These are phyloP conservation scores for Coregonus sp. DNA, from an alignment of 2,797 vertebrate genomes.

Conservation along the genomic window DNA sequence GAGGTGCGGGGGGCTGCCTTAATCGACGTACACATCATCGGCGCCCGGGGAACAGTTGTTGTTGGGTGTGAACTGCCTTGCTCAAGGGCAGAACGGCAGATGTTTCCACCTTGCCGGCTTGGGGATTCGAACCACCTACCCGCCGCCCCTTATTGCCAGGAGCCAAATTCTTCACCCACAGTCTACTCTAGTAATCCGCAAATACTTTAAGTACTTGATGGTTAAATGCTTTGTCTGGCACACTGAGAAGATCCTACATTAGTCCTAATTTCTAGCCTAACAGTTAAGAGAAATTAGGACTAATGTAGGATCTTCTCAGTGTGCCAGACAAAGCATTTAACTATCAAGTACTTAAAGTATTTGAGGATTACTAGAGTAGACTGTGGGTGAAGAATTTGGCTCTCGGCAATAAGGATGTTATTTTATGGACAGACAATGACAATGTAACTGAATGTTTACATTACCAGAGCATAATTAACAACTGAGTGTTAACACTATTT, in stretches of 20 bases:
- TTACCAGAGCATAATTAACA: conserved; percentile 14
- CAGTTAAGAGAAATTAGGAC: not conserved
- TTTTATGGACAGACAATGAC: conserved; percentile 12
- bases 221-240: no score
- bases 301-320: not conserved
- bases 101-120: no score
- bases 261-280: not conserved
- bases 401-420: conserved; percentile 15
- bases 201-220: no score
- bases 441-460: conserved; percentile 8
- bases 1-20: no score
- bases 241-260: not conserved
- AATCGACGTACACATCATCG: no score
- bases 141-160: conserved; percentile 9
- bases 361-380: not conserved
- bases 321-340: no score
- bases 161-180: conserved; percentile 5
- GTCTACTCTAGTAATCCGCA: not conserved
- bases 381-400: conserved; percentile 4
- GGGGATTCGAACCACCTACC: no score
- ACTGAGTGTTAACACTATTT: conserved; percentile 13
- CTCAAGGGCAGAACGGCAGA: no score
- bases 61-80: no score
- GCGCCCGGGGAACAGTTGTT: no score
- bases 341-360: no score